These are phyloP conservation scores for Agrochola lota DNA, from an alignment of 2,888 invertebrate species.

Conservation along the genomic window DNA sequence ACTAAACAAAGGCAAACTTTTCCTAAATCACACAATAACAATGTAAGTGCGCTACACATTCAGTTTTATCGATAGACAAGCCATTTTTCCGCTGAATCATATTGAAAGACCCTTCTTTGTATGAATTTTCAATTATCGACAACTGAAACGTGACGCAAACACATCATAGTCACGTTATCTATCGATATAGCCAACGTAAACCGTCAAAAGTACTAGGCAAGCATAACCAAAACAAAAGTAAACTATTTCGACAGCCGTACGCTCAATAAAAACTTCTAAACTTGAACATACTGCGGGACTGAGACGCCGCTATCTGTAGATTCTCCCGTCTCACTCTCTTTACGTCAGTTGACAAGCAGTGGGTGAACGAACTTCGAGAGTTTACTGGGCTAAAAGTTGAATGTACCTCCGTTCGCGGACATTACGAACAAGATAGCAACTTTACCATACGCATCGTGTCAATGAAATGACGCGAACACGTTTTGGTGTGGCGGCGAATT, in stretches of 20 bases:
- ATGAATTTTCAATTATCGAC: conserved; percentile 53
- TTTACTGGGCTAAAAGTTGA: conserved; percentile 91
- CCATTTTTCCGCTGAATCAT: conserved; percentile 59
- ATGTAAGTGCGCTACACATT: neutral
- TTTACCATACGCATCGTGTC: conserved; percentile 82
- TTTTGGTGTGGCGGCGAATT: conserved; percentile 68
- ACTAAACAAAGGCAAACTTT: neutral
- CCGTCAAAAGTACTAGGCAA: conserved; percentile 88
- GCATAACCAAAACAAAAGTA: conserved; percentile 84
- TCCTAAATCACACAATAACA: neutral
- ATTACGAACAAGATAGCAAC: conserved; percentile 91
- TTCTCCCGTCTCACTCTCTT: conserved; percentile 81
- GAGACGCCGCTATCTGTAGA: conserved; percentile 81
- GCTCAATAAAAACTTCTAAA: conserved; percentile 88
- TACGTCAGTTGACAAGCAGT: conserved; percentile 90
- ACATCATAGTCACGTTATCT: conserved; percentile 79
- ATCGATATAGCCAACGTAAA: conserved; percentile 88
- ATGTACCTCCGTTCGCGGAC: conserved; percentile 91
- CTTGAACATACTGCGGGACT: conserved; percentile 82
- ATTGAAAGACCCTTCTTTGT: conserved; percentile 53
- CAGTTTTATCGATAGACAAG: neutral
- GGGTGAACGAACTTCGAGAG: conserved; percentile 90
- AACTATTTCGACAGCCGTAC: conserved; percentile 87
- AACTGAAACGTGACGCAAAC: conserved; percentile 73
- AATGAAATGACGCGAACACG: conserved; percentile 79